Base-by-base conservation (phyloP, 2,797 vertebrate genomes). In the Tamandua tetradactyla region DNA sequence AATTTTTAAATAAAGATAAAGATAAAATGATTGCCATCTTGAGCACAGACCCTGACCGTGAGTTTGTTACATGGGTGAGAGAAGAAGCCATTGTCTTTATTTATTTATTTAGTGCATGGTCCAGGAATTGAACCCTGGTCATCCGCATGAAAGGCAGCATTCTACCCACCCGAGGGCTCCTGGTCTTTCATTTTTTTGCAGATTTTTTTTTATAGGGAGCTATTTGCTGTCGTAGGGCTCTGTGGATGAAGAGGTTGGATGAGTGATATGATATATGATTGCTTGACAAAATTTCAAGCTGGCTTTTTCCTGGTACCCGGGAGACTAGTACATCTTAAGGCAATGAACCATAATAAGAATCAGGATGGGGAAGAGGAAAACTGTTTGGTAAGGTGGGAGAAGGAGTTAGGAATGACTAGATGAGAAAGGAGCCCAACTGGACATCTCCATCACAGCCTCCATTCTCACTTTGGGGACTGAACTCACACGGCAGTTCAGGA, bases 1-100 rank as follows among this genome's bases (percentile, higher is more conserved):
- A 89, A 94, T 44, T 87, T 5, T 32, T 76, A 90, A 71, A 84
- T 4, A 80, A 71, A 69, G 52, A 71, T 35, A 76, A 75, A 66
- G 42, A 55, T 44, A 76, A 75, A 84, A n/a, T n/a, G n/a, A n/a
- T n/a, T n/a, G 64, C 37, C 30, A 30, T 42, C 15, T 1, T 44
- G 11, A 66, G 40, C 62, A 40, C 4, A 85, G 42, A 66, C 25
- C 1, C 47, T 27, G 57, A 27, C 4, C 44, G 1, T 30, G 68
- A 72, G 27, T 40, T 40, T 27, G 10, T 61, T 40, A 61, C 20
- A 22, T 42, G 12, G 15, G 17, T n/a, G 32, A 66, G 71, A 47
- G 30, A 42, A 78, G 62, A 84, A 76, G 12, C 23, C 15, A 15
- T 3, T 6, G 61, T 52, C 7, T 47, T 2, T n/a, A n/a, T n/a